phyloP scores from a whole-genome alignment of 2,113 vertebrate genomes.

The Campylorhamphus procurvoides region DNA sequence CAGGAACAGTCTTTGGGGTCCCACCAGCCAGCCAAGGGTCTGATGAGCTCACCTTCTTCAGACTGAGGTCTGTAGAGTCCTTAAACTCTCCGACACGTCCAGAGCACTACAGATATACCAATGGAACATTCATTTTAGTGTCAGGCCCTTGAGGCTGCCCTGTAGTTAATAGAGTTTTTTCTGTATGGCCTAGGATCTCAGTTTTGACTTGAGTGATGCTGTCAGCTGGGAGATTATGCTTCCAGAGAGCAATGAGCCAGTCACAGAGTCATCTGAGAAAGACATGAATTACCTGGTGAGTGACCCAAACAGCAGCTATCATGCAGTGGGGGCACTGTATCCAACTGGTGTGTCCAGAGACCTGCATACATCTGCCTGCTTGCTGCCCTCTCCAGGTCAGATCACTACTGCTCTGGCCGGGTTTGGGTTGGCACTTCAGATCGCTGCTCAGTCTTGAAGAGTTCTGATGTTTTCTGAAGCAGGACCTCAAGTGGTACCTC shows the following conservation, averaged over 20 bases:
- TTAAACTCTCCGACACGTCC: not conserved
- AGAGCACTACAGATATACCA: not conserved
- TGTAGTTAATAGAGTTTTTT: not conserved
- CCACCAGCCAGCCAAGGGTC: not conserved
- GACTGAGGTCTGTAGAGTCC: not conserved
- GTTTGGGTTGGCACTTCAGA: not conserved
- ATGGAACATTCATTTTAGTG: not conserved
- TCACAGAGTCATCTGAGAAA: not conserved
- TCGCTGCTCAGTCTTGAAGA: not conserved
- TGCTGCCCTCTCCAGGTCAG: not conserved
- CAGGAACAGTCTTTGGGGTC: not conserved
- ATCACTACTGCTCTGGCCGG: not conserved
- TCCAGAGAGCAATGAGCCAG: not conserved
- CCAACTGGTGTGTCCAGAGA: rapidly evolving
- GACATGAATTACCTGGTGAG: constrained; percentile 57
- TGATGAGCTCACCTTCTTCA: not conserved
- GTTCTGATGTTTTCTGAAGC: not conserved
- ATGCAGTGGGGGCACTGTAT: too few species aligned
- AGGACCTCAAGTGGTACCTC: not conserved
- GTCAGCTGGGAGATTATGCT: constrained; percentile 86
- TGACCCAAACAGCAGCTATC: rapidly evolving
- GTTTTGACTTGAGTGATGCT: constrained; percentile 83
- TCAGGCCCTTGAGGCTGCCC: not conserved
- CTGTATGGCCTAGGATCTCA: constrained; percentile 77
- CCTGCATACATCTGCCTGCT: rapidly evolving